A percentile compares a stretch with the other conserved stretches of the same genome.
These are phyloP conservation scores for Drosophila yakuba DNA, from an alignment of 1,140 invertebrate species.

Conservation along the genomic window DNA sequence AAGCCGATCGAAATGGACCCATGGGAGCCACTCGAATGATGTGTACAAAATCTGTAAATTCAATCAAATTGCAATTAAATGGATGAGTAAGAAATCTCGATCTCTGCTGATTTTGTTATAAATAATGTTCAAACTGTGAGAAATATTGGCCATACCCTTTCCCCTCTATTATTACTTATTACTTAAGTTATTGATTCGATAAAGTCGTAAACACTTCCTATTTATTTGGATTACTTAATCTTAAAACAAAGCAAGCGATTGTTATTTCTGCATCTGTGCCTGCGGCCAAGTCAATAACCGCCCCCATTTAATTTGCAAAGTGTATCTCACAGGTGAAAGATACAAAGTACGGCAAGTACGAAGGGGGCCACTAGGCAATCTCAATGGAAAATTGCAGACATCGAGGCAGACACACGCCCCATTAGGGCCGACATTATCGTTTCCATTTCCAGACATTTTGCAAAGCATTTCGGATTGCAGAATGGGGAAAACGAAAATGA, in stretches of 20 bases:
- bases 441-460: constrained; percentile 50
- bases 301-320: constrained; percentile 64
- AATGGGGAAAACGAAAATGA: constrained; percentile 64
- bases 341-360: not conserved
- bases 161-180: not conserved
- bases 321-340: constrained; percentile 31
- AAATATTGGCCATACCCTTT: no score
- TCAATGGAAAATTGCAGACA: constrained; percentile 62
- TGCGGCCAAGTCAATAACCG: constrained; percentile 50
- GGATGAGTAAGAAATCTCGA: constrained; percentile 8
- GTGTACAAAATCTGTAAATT: constrained; percentile 43
- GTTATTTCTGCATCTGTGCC: constrained; percentile 43
- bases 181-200: not conserved
- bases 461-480: constrained; percentile 33
- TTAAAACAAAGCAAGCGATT: constrained; percentile 7
- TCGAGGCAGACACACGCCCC: constrained; percentile 55
- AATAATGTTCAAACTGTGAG: not conserved
- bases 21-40: constrained; percentile 50
- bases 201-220: not conserved
- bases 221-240: constrained; percentile 19
- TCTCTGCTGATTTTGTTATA: not conserved
- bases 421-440: constrained; percentile 54
- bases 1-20: constrained; percentile 54
- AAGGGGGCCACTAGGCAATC: constrained; percentile 11
- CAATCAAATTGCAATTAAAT: constrained; percentile 66